phyloP scores from a whole-genome alignment of 2,113 vertebrate genomes.

The Plotosus lineatus region DNA sequence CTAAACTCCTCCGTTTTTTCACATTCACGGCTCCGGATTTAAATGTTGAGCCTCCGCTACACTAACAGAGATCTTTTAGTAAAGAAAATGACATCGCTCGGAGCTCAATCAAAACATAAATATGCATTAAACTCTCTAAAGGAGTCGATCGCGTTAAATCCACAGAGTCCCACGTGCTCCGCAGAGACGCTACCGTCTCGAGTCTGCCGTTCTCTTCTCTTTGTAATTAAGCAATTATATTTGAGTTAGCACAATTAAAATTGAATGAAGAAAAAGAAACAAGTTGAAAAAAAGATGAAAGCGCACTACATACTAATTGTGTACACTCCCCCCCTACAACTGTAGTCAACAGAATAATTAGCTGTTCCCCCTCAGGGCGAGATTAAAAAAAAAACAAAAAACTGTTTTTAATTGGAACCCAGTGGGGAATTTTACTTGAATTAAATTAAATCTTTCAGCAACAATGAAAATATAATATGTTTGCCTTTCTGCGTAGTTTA shows the following conservation, averaged over 20 bases:
- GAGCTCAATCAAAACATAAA: conserved; percentile 26
- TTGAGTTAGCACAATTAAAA: conserved; percentile 63
- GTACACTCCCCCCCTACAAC: conserved; percentile 60
- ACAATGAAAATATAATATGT: conserved; percentile 60
- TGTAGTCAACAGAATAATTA: conserved; percentile 77
- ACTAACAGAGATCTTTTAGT: not conserved
- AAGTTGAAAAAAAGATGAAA: conserved; percentile 52
- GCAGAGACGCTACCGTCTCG: conserved; percentile 23
- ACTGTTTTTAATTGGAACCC: conserved; percentile 77
- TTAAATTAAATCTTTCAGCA: conserved; percentile 74
- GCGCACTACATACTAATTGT: conserved; percentile 51
- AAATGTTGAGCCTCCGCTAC: not conserved
- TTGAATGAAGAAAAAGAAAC: conserved; percentile 63
- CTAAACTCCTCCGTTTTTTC: not conserved
- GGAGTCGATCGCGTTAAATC: conserved; percentile 45
- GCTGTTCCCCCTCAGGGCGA: conserved; percentile 70
- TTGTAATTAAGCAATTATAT: conserved; percentile 55
- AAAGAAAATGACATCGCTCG: conserved; percentile 19
- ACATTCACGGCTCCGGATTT: not conserved
- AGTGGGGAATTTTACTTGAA: conserved; percentile 73
- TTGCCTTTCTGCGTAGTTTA: conserved; percentile 59
- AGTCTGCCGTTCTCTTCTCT: conserved; percentile 34
- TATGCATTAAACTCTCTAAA: conserved; percentile 60
- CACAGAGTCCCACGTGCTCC: conserved; percentile 29
- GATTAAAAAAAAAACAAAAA: conserved; percentile 22